Percentiles rank a stretch among this genome's conserved stretches.
Conservation (phyloP, 1,140 invertebrate species). For the Melipona quadrifasciata region DNA sequence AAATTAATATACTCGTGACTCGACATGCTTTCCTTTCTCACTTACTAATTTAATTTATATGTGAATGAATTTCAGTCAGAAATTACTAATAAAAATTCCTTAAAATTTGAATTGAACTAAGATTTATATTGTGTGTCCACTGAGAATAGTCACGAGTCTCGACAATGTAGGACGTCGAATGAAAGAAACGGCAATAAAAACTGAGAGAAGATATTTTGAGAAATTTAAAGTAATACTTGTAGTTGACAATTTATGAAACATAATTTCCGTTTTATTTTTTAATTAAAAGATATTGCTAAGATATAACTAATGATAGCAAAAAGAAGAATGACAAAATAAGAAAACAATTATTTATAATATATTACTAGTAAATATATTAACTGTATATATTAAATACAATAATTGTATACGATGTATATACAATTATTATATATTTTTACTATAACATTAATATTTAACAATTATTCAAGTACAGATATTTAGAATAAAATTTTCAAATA, state of each 20-base stretch:
- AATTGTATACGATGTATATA: no score
- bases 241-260: background rate
- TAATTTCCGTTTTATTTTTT: background rate
- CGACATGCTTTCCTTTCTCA: conserved; percentile 18
- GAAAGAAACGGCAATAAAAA: background rate
- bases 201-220: no score
- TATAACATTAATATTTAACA: background rate
- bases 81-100: background rate
- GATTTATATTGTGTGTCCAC: no score
- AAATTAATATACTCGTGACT: background rate
- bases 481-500: background rate
- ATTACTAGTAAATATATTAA: no score
- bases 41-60: conserved; percentile 6
- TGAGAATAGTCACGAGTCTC: background rate
- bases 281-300: background rate
- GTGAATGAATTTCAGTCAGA: background rate
- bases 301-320: background rate
- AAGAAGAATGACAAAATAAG: background rate
- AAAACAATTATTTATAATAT: no score
- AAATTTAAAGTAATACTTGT: background rate
- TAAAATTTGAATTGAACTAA: background rate
- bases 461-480: background rate
- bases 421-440: no score
- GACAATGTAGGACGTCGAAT: background rate
- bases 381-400: no score